Conservation (phyloP, 2,797 vertebrate species). For the Xerus rutilus region DNA sequence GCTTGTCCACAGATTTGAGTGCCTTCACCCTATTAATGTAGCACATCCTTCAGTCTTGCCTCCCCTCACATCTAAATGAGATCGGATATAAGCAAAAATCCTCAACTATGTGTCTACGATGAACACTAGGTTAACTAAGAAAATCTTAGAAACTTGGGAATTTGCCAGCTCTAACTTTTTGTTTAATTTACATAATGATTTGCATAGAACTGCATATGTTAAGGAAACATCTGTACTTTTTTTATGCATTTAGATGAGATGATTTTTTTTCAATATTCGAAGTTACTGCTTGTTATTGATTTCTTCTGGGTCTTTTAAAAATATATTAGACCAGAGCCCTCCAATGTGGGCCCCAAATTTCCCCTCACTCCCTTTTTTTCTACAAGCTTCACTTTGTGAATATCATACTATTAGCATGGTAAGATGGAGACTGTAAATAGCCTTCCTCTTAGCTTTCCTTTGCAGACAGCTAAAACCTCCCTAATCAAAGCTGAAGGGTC, state of each 20-base stretch:
- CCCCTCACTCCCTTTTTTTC: background rate
- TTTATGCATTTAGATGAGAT: slow-evolving; percentile 48
- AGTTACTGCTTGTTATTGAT: slow-evolving; percentile 59
- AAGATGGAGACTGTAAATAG: background rate
- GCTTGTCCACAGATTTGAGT: slow-evolving; percentile 21
- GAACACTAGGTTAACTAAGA: slow-evolving; percentile 63
- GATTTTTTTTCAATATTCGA: slow-evolving; percentile 54
- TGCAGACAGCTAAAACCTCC: background rate
- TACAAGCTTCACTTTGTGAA: background rate
- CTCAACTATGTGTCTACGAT: slow-evolving; percentile 35
- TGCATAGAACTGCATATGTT: slow-evolving; percentile 48
- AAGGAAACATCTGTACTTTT: slow-evolving; percentile 65
- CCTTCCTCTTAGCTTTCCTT: background rate
- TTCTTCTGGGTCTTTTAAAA: background rate
- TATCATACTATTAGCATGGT: background rate
- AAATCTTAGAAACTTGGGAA: slow-evolving; percentile 68
- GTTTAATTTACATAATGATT: slow-evolving; percentile 61
- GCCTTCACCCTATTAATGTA: slow-evolving; percentile 58
- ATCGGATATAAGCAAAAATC: slow-evolving; percentile 53
- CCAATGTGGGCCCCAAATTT: background rate
- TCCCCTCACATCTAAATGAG: slow-evolving; percentile 23
- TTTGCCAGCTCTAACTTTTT: slow-evolving; percentile 56
- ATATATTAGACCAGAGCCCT: background rate
- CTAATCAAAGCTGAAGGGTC: background rate
- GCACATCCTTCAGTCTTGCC: slow-evolving; percentile 49